Base-by-base conservation (phyloP, 2,888 invertebrate genomes). In the Drosophila borealis region DNA sequence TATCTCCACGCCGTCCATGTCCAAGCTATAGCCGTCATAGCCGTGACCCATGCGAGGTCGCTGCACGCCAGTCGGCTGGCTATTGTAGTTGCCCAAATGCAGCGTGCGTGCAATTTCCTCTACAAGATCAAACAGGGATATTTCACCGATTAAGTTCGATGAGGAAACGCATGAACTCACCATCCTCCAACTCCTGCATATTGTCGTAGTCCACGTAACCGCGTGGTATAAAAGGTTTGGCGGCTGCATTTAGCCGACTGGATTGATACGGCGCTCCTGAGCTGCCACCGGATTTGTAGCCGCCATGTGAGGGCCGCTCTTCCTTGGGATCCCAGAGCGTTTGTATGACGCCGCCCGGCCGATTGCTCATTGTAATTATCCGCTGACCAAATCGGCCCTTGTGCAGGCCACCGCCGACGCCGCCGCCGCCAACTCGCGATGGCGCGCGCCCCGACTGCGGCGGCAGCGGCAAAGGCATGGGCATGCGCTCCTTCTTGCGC, bases 201-300 rank as follows among this genome's bases (percentile, higher is more conserved):
- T 92, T 92, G 61, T 92, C 92, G 46, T 92, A 91, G 55, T 92
- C 92, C 5, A 92, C 83, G 63, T 92, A 92, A 14, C 92, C 92
- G 6, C 90, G 90, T 21, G 92, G 92, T 2, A 90, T 85, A 25
- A 80, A 85, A 2, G 86, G 64, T 19, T 83, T 85, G 21, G 74
- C 73, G 4, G 51, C 10, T 1, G 59, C 62, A 33, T 59, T 76
- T 0, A 76, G 42, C 0, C 73, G 73, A 45, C 68, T 69, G 3
- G 61, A n/a, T 14, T n/a, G 29, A 33, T 37, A 62, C 1, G 36
- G 25, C 42, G 45, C 14, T 1, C 51, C 37, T 8, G 51, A 8
- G 1, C 14, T 46, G 17, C 41, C 0, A 10, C 17, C 29, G 8
- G 29, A 2, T 0, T 62, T 67, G 37, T 59, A 63, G 19, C 53